Evolutionary conservation across 2,888 invertebrate genomes (phyloP).

Genomic region (Polydrusus tereticollis): DNA sequence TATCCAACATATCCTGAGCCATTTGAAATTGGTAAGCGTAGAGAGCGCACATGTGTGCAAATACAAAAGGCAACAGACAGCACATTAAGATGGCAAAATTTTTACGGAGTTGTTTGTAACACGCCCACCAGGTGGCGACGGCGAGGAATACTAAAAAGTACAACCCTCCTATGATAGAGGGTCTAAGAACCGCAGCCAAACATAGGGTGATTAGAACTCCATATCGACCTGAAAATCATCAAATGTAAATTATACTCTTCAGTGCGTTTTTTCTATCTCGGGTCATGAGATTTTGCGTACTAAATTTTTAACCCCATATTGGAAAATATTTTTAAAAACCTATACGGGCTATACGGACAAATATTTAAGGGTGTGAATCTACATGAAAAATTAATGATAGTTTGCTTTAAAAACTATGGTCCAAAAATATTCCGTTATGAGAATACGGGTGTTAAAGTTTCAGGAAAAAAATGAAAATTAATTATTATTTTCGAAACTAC

Average conservation of each 20-base stretch:
- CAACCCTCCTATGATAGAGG: constrained; percentile 85
- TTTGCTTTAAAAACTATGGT: too few relatives aligned
- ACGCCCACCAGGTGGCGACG: constrained; percentile 89
- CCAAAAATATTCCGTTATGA: too few relatives aligned
- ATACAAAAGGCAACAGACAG: constrained; percentile 80
- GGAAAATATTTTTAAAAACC: too few relatives aligned
- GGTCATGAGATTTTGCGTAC: too few relatives aligned
- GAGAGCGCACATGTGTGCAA: constrained; percentile 79
- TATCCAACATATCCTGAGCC: constrained; percentile 80
- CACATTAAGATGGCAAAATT: constrained; percentile 84
- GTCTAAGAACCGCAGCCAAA: constrained; percentile 82
- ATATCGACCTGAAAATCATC: constrained; percentile 73
- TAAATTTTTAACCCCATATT: too few relatives aligned
- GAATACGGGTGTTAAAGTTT: too few relatives aligned
- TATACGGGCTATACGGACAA: too few relatives aligned
- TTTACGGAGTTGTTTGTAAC: constrained; percentile 80
- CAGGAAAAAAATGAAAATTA: too few relatives aligned
- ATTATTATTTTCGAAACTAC: too few relatives aligned
- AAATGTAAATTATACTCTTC: background rate
- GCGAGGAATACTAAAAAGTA: constrained; percentile 90
- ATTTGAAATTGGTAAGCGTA: constrained; percentile 89
- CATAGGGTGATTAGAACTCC: constrained; percentile 76
- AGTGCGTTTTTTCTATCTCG: too few relatives aligned
- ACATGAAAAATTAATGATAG: too few relatives aligned
- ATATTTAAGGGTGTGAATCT: too few relatives aligned